A percentile compares a stretch with the other conserved stretches of the same genome.
phyloP scores from a whole-genome alignment of 2,113 vertebrate species.

The Caranx melampygus region DNA sequence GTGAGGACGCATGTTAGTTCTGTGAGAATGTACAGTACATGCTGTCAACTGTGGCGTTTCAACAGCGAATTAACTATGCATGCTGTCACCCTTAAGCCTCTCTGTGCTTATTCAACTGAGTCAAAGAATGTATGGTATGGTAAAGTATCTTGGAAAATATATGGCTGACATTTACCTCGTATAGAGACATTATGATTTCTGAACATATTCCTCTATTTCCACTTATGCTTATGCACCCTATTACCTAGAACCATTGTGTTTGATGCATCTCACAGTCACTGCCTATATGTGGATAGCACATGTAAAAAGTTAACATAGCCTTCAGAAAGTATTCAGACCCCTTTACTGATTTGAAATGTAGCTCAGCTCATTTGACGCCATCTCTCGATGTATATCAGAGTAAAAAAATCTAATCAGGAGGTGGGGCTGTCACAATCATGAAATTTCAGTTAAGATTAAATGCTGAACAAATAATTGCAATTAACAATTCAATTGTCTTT shows the following conservation, averaged over 20 bases:
- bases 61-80: constrained; percentile 47
- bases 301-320: neutral
- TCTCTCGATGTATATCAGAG: too few relatives aligned
- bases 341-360: too few relatives aligned
- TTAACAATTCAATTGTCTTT: too few relatives aligned
- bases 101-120: constrained; percentile 43
- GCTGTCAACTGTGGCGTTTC: constrained; percentile 46
- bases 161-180: constrained; percentile 24
- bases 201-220: constrained; percentile 11
- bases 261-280: neutral
- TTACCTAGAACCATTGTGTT: neutral
- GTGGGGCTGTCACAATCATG: too few relatives aligned
- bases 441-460: too few relatives aligned
- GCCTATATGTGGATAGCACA: neutral
- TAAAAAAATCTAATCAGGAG: too few relatives aligned
- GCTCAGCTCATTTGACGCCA: too few relatives aligned
- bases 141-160: constrained; percentile 6
- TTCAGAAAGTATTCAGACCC: too few relatives aligned
- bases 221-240: neutral
- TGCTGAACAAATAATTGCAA: too few relatives aligned
- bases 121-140: constrained; percentile 36
- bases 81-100: constrained; percentile 49
- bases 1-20: constrained; percentile 30
- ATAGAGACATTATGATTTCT: neutral
- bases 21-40: constrained; percentile 31